Evolutionary conservation across 2,888 invertebrate genomes (phyloP).

Genomic region (Archaeoteleia sp.): DNA sequence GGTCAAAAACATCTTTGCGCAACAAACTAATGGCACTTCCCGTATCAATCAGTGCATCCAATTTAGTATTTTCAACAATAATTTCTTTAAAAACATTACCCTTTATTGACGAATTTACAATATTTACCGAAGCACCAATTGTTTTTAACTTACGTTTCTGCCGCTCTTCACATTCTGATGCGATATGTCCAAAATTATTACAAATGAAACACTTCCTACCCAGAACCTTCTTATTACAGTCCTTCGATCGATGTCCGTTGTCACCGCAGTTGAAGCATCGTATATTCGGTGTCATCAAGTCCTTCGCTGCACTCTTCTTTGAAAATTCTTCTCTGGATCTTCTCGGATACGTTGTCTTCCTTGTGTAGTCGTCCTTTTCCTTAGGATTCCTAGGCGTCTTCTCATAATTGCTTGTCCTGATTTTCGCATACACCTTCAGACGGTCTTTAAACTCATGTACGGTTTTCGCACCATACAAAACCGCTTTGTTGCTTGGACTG

Average conservation of each 20-base stretch:
- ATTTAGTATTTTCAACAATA: slow-evolving; percentile 1
- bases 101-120: too few relatives aligned
- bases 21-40: slow-evolving; percentile 4
- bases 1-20: slow-evolving; percentile 5
- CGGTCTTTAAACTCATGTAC: slow-evolving; percentile 10
- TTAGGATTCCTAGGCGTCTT: background rate
- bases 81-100: too few relatives aligned
- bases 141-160: too few relatives aligned
- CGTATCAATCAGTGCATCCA: slow-evolving; percentile 9
- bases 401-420: too few relatives aligned
- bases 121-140: too few relatives aligned
- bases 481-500: background rate
- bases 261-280: slow-evolving; percentile 12
- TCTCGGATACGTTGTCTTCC: background rate
- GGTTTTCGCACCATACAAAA: slow-evolving; percentile 7
- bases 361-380: background rate
- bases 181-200: slow-evolving; percentile 14
- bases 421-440: slow-evolving; percentile 7
- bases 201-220: slow-evolving; percentile 3
- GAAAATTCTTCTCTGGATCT: background rate
- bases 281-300: background rate
- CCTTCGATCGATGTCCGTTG: background rate
- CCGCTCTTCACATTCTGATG: too few relatives aligned
- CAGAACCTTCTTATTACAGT: background rate
- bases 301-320: background rate